Conservation (phyloP, 2,888 invertebrate species). For the Muschampia plurimacula region DNA sequence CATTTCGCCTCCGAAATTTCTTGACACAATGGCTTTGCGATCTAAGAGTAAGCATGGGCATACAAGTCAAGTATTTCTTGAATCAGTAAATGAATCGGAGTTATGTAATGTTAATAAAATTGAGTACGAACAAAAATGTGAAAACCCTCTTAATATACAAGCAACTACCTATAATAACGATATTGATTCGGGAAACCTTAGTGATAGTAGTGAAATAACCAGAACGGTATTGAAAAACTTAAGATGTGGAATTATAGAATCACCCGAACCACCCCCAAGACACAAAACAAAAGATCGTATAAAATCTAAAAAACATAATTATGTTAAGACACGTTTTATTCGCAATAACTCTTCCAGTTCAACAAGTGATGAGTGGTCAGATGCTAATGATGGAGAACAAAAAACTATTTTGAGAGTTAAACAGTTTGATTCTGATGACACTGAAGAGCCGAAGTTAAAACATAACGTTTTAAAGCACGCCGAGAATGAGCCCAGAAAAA, state of each 20-base stretch:
- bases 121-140: slow-evolving; percentile 24
- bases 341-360: slow-evolving; percentile 78
- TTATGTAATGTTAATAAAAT: slow-evolving; percentile 48
- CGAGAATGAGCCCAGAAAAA: slow-evolving; percentile 83
- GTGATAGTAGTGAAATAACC: slow-evolving; percentile 78
- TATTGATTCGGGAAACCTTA: slow-evolving; percentile 69
- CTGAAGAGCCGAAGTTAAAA: slow-evolving; percentile 58
- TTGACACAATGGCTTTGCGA: slow-evolving; percentile 94
- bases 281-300: slow-evolving; percentile 66
- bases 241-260: slow-evolving; percentile 74
- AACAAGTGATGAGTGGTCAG: slow-evolving; percentile 83
- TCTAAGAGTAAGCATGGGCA: slow-evolving; percentile 87
- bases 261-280: slow-evolving; percentile 81
- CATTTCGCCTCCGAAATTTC: slow-evolving; percentile 86
- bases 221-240: slow-evolving; percentile 71
- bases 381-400: slow-evolving; percentile 78
- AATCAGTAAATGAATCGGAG: slow-evolving; percentile 69
- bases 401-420: slow-evolving; percentile 75
- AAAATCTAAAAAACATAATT: slow-evolving; percentile 78
- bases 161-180: slow-evolving; percentile 50
- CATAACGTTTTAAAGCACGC: slow-evolving; percentile 57
- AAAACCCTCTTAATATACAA: slow-evolving; percentile 44
- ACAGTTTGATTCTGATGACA: slow-evolving; percentile 82
- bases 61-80: slow-evolving; percentile 87
- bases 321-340: slow-evolving; percentile 81